Conservation (phyloP, 37 sponge, comb jelly and placozoan species). For the Halichondria panicea region DNA sequence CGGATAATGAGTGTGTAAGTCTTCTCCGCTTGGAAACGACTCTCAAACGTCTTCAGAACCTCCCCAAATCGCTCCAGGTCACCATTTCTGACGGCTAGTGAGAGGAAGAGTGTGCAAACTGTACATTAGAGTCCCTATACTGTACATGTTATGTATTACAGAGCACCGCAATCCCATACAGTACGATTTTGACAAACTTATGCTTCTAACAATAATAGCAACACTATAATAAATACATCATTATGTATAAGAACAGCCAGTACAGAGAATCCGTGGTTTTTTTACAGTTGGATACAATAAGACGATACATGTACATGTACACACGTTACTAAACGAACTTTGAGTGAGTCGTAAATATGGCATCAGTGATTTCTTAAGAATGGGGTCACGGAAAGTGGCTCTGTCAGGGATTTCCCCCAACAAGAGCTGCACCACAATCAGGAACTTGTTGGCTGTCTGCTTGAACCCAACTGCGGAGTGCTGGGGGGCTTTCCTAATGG, state of each 20-base stretch:
- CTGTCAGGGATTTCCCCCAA: constrained; percentile 96
- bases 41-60: constrained; percentile 60
- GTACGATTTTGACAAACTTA: too few relatives aligned
- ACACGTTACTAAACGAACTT: constrained; percentile 26
- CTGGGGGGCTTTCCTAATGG: constrained; percentile 97
- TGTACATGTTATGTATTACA: neutral
- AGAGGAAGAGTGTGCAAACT: constrained; percentile 2
- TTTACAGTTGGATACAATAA: too few relatives aligned
- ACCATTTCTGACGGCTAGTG: constrained; percentile 83
- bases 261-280: neutral
- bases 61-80: constrained; percentile 82
- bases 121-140: neutral
- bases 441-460: constrained; percentile 94
- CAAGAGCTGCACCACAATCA: constrained; percentile 89
- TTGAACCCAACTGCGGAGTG: constrained; percentile 92
- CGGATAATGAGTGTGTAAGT: constrained; percentile 91
- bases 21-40: constrained; percentile 78
- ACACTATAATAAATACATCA: too few relatives aligned
- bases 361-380: constrained; percentile 76
- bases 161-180: too few relatives aligned
- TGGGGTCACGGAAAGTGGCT: constrained; percentile 80
- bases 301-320: too few relatives aligned
- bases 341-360: constrained; percentile 94
- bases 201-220: too few relatives aligned
- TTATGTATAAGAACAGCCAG: neutral